Percentiles rank a stretch among this genome's conserved stretches.
Conservation (phyloP, 2,888 invertebrate species). For the Periphyllus acericola region DNA sequence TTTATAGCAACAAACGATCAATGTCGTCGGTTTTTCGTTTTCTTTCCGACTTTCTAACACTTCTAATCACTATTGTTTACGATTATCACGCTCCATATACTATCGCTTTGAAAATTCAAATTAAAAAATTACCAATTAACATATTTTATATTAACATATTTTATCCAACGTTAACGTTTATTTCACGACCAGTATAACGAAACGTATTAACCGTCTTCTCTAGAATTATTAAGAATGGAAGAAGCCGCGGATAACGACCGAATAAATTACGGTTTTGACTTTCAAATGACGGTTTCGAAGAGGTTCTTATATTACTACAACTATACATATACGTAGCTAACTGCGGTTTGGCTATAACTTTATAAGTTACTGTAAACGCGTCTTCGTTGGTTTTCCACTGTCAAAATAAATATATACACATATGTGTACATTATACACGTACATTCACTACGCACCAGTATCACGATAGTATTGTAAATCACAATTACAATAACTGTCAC, state of each 20-base stretch:
- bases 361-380: background rate
- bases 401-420: background rate
- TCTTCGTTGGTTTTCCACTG: background rate
- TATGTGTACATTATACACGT: no score
- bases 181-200: background rate
- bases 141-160: no score
- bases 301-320: background rate
- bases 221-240: background rate
- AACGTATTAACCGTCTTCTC: background rate
- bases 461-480: background rate
- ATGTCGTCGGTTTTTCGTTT: no score
- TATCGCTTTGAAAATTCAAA: no score
- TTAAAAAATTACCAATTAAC: no score
- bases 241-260: background rate
- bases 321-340: background rate
- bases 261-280: background rate
- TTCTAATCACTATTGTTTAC: no score
- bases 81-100: no score
- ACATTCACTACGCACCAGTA: background rate
- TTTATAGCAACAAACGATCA: no score
- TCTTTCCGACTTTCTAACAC: no score
- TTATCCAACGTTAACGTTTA: background rate
- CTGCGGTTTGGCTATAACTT: background rate
- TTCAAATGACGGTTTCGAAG: background rate
- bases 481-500: background rate